Evolutionary conservation across 2,888 invertebrate genomes (phyloP), one percentile per base, ranked within the genome.

Genomic region (Caenorhabditis wallacei): DNA sequence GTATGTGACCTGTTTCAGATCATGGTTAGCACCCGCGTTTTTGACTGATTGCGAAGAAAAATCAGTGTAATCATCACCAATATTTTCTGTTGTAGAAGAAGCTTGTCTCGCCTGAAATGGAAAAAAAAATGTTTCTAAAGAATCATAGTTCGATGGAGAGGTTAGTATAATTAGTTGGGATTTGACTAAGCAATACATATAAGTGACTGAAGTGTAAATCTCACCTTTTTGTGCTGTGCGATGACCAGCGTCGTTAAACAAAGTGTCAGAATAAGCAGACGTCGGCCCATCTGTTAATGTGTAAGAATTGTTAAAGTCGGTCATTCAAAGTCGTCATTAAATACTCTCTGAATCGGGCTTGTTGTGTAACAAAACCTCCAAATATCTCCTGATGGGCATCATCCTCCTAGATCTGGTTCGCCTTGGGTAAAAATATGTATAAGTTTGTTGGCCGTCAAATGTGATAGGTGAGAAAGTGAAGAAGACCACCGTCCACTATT

Each of bases 1-100:
- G 46, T 82, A 86, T n/a, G 84, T 86, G 13, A 86, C 86, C 48
- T 75, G 57, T 53, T 85, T 83, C 35, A 86, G 64, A 0, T 76
- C 76, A 53, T 80, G 76, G 30, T 79, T 81, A n/a, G 85, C 85
- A 4, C 75, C 82, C 0, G 59, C 71, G 18, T 82, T 82, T 20
- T 82, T 66, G n/a, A 82, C 68, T 2, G 70, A 18, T 46, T 82
- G 76, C 0, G 70, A n/a, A 0, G 71, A 43, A n/a, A 82, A 82
- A 18, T 82, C 82, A 10, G 43, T 46, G 57, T 82, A 82, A 22
- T 82, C 82, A 53, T 82, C 82, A 11, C 71, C 70, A 18, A 35
- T 16, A 24, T 79, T 61, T 3, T 69, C 69, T 0, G 57, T 59
- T 18, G 26, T 20, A 0, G 46, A 20, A 1, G 61, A 0, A 10